phyloP scores from a whole-genome alignment of 2,888 invertebrate genomes.

The Cephus pygmeus region DNA sequence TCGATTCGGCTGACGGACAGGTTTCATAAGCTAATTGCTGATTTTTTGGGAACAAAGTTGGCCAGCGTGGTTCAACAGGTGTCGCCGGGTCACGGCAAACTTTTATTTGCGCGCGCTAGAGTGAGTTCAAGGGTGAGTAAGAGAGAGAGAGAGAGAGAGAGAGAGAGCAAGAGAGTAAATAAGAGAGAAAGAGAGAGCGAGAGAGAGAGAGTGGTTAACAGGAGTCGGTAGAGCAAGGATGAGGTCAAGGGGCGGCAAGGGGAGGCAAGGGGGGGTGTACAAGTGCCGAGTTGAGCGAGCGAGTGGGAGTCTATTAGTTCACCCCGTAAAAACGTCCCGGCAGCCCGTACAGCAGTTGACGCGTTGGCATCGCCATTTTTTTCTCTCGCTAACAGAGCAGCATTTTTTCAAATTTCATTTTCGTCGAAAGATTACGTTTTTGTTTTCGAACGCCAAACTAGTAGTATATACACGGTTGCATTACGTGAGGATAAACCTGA shows the following conservation, averaged over 20 bases:
- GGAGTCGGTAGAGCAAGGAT: not conserved
- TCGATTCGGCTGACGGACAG: slow-evolving; percentile 50
- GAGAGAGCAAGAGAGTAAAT: slow-evolving; percentile 5
- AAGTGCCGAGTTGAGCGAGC: slow-evolving; percentile 50
- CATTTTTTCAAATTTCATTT: slow-evolving; percentile 12
- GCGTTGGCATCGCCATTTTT: slow-evolving; percentile 54
- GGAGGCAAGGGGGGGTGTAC: slow-evolving; percentile 30
- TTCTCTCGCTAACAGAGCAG: slow-evolving; percentile 29
- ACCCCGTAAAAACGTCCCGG: slow-evolving; percentile 54
- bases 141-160: slow-evolving; percentile 27
- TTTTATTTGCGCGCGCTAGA: slow-evolving; percentile 61
- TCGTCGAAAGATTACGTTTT: not conserved
- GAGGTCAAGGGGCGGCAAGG: slow-evolving; percentile 29
- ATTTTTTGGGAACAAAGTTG: slow-evolving; percentile 40
- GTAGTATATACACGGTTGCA: too few species aligned
- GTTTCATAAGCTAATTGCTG: slow-evolving; percentile 61
- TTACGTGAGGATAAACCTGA: not conserved
- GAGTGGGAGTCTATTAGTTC: slow-evolving; percentile 62
- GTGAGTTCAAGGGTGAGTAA: slow-evolving; percentile 27
- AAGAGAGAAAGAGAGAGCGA: slow-evolving; percentile 13
- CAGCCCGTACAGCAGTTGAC: slow-evolving; percentile 17
- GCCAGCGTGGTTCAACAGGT: slow-evolving; percentile 63
- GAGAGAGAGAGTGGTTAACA: slow-evolving; percentile 22
- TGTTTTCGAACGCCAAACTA: too few species aligned
- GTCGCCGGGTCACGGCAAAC: slow-evolving; percentile 62